A percentile compares a stretch with the other conserved stretches of the same genome.
These are phyloP conservation scores for Archocentrus centrarchus DNA, from an alignment of 2,113 vertebrate species.

Conservation along the genomic window DNA sequence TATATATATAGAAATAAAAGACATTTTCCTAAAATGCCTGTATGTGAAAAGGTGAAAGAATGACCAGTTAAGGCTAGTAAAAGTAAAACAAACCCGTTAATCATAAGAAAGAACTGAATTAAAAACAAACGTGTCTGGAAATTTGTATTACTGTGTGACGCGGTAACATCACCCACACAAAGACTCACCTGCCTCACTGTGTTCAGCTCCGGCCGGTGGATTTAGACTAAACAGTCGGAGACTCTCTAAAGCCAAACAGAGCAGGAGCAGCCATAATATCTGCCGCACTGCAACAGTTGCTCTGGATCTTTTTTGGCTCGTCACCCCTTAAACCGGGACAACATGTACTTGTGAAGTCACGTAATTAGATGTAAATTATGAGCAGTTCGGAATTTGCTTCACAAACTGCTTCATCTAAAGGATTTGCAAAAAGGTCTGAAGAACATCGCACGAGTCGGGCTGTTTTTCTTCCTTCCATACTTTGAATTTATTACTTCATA, in stretches of 20 bases:
- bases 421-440: not conserved
- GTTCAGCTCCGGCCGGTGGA: slow-evolving; percentile 27
- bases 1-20: not conserved
- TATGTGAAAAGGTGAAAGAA: not conserved
- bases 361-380: not conserved
- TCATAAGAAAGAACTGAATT: not conserved
- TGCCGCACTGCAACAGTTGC: not conserved
- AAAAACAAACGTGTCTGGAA: not conserved
- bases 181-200: slow-evolving; percentile 31
- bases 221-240: slow-evolving; percentile 60
- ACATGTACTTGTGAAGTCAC: not conserved
- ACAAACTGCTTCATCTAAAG: not conserved
- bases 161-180: not conserved
- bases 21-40: not conserved
- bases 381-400: not conserved
- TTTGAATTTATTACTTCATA: not conserved
- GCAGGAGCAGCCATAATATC: slow-evolving; percentile 47
- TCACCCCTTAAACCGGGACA: not conserved
- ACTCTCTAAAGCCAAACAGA: slow-evolving; percentile 28
- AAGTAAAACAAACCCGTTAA: not conserved
- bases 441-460: not conserved
- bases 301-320: not conserved
- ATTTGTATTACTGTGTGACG: not conserved
- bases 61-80: fast-evolving
- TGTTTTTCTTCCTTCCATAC: not conserved